These are phyloP conservation scores for Mesorhabditis belari DNA, from an alignment of 2,888 invertebrate genomes.

Conservation along the genomic window DNA sequence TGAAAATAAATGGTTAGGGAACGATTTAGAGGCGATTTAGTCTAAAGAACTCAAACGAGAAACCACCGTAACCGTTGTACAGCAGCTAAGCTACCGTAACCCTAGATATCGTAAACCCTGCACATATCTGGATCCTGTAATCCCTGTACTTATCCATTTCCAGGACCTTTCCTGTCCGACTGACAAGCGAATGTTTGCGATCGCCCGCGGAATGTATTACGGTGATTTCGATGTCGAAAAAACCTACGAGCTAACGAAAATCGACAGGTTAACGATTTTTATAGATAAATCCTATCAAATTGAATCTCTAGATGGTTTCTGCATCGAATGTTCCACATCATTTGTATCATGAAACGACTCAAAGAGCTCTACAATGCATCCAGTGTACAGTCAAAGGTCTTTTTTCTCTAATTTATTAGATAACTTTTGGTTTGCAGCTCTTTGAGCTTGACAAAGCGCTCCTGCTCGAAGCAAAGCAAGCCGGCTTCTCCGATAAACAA, in stretches of 20 bases:
- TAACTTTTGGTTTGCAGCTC: slow-evolving; percentile 13
- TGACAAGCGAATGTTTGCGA: slow-evolving; percentile 89
- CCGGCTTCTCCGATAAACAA: slow-evolving; percentile 95
- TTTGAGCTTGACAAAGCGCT: slow-evolving; percentile 49
- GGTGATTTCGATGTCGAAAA: slow-evolving; percentile 64
- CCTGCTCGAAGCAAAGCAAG: slow-evolving; percentile 76
- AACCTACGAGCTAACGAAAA: slow-evolving; percentile 85
- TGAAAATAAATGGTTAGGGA: no score
- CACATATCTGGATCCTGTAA: no score
- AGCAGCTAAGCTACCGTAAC: neutral
- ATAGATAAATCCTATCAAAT: no score
- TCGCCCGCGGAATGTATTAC: slow-evolving; percentile 76
- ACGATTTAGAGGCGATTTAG: no score
- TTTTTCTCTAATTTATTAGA: neutral
- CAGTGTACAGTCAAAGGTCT: neutral
- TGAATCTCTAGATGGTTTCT: no score
- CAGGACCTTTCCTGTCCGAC: neutral
- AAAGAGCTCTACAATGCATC: slow-evolving; percentile 8
- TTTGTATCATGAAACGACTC: slow-evolving; percentile 57
- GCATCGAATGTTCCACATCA: slow-evolving; percentile 84
- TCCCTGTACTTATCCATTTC: no score
- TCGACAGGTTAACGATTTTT: slow-evolving; percentile 72
- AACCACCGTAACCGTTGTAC: no score
- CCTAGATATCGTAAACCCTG: no score
- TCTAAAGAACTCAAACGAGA: no score